phyloP scores from a whole-genome alignment of 2,888 invertebrate species.

The Trichacis sp. region DNA sequence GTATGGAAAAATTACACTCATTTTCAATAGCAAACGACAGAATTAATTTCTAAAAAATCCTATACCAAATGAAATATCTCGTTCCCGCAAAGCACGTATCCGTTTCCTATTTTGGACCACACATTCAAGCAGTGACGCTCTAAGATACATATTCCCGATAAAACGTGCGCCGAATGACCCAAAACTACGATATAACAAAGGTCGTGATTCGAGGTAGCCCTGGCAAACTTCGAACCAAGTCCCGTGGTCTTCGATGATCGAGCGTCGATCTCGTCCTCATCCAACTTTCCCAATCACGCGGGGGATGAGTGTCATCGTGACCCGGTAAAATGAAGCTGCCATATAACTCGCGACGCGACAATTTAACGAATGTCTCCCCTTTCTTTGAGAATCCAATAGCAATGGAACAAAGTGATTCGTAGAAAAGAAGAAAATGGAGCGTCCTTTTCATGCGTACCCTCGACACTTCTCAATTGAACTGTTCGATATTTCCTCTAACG shows the following conservation, averaged over 20 bases:
- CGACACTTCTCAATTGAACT: slow-evolving; percentile 4
- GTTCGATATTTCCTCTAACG: background rate
- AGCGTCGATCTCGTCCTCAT: slow-evolving; percentile 32
- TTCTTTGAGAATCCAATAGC: slow-evolving; percentile 10
- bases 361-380: slow-evolving; percentile 23
- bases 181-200: slow-evolving; percentile 17
- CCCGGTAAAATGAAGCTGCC: slow-evolving; percentile 25
- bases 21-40: too few relatives aligned
- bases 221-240: slow-evolving; percentile 42
- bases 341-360: slow-evolving; percentile 21
- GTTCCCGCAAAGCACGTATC: slow-evolving; percentile 5
- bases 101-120: slow-evolving; percentile 30
- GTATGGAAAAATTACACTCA: too few relatives aligned
- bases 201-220: slow-evolving; percentile 22
- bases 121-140: slow-evolving; percentile 29
- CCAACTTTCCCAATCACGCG: slow-evolving; percentile 30
- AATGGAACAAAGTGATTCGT: slow-evolving; percentile 10
- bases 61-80: too few relatives aligned
- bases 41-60: too few relatives aligned
- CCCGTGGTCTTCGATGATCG: slow-evolving; percentile 30
- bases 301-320: slow-evolving; percentile 13
- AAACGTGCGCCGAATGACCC: slow-evolving; percentile 37
- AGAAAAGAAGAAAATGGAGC: slow-evolving; percentile 5
- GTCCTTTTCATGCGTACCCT: slow-evolving; percentile 2
- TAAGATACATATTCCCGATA: slow-evolving; percentile 33